A percentile compares a stretch with the other conserved stretches of the same genome.
These are phyloP conservation scores for Anthrax anthrax DNA, from an alignment of 2,888 invertebrate genomes.

Conservation along the genomic window DNA sequence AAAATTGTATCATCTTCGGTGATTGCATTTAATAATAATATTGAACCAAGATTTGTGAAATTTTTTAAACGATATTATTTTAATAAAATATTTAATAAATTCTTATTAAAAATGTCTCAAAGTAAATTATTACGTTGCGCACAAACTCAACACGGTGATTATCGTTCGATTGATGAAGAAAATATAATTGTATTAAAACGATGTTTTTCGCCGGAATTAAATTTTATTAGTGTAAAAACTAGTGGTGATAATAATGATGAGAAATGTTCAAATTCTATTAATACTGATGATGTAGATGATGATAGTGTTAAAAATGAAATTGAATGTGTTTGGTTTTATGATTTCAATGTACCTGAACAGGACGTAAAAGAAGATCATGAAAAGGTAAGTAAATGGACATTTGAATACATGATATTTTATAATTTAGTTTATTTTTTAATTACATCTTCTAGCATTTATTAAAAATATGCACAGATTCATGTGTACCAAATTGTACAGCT, in stretches of 20 bases:
- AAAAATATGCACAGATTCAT: too few relatives aligned
- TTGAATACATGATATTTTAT: too few relatives aligned
- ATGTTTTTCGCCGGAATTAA: conserved; percentile 11
- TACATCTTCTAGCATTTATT: too few relatives aligned
- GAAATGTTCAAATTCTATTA: neutral
- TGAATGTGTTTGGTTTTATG: conserved; percentile 10
- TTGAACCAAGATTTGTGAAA: too few relatives aligned
- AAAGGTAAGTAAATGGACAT: conserved; percentile 2
- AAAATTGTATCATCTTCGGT: too few relatives aligned
- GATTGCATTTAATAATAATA: too few relatives aligned
- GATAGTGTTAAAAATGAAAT: too few relatives aligned
- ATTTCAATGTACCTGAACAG: neutral
- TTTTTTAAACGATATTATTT: too few relatives aligned
- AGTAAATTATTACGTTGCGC: conserved; percentile 16
- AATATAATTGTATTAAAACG: conserved; percentile 23
- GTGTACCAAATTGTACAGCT: too few relatives aligned
- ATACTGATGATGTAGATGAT: neutral
- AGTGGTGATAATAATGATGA: conserved; percentile 24
- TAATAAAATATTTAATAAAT: neutral
- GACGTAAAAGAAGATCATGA: neutral
- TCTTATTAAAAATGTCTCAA: conserved; percentile 8
- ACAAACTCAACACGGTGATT: conserved; percentile 24
- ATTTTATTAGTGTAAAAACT: conserved; percentile 10
- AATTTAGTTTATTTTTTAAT: too few relatives aligned
- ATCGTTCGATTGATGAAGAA: conserved; percentile 19